Evolutionary conservation across 30 jellyfish, hydroid and myxozoan genomes (phyloP), one percentile per base, ranked within the genome.

Genomic region (Phacellophora camtschatica): DNA sequence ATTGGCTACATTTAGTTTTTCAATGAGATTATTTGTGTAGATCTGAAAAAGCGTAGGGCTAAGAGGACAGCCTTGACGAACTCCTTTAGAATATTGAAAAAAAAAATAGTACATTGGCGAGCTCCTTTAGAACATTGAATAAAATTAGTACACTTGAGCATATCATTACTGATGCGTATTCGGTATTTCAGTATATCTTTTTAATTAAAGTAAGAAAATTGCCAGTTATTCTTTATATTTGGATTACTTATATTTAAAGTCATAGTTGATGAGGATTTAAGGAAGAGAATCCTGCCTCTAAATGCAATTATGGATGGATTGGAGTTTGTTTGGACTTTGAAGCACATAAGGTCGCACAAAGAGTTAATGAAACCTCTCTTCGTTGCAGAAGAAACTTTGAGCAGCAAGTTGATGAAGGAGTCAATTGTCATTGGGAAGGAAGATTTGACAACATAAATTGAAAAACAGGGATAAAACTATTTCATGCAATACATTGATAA

Each of bases 251-350:
- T 57, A 57, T 57, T 57, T 57, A 36, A 57, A 28, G 71, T 29
- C 16, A 57, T 57, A 3, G 71, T 57, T 57, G 71, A 57, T 57
- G 71, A 57, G 45, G 71, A 18, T 12, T 57, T 57, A 24, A 57
- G 71, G 9, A 57, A 57, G 9, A 18, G 42, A 28, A 28, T 57
- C 16, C 71, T 19, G 25, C 71, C 19, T 15, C 16, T 57, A 57
- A 57, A 57, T 57, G 71, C 71, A 7, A 22, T 57, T 12, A 57
- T 57, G 46, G 71, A 57, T 10, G 71, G 71, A 13, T 28, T 22
- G 13, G 71, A 57, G 12, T 20, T 23, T 22, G 71, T 19, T 57
- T 32, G 71, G 6, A 5, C 27, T 3, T 16, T 57, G 5, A 57
- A 57, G 71, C 71, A 57, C 36, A 22, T 57, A 15, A 24, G 15